Conservation (phyloP, 2,888 invertebrate species). For the Sphaerophoria rueppellii region DNA sequence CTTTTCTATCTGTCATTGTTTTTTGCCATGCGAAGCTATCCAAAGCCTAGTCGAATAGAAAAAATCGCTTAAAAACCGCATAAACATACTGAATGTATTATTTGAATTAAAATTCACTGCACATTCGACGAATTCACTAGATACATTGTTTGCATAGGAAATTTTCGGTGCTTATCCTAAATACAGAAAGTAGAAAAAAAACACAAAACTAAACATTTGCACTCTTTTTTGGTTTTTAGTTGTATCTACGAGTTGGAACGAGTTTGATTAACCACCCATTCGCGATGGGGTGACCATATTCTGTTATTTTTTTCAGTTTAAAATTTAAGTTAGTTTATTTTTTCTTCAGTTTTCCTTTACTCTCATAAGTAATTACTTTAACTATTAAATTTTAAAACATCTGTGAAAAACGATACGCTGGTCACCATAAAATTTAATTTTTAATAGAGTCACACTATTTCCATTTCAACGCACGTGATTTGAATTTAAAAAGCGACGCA, state of each 20-base stretch:
- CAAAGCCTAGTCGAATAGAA: background rate
- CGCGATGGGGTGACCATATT: background rate
- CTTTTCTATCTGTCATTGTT: conserved; percentile 16
- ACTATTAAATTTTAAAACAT: too few species aligned
- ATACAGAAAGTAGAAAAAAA: background rate
- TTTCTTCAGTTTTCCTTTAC: too few species aligned
- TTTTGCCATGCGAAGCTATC: conserved; percentile 5
- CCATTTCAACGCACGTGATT: conserved; percentile 45
- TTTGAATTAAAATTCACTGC: conserved; percentile 38
- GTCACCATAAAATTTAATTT: background rate
- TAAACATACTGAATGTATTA: conserved; percentile 1
- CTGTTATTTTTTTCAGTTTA: background rate
- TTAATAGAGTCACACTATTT: conserved; percentile 45
- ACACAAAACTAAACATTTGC: conserved; percentile 19
- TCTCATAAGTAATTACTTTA: too few species aligned
- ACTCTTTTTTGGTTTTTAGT: conserved; percentile 18
- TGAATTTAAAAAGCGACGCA: conserved; percentile 21
- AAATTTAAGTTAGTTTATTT: too few species aligned
- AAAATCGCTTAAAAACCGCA: conserved; percentile 32
- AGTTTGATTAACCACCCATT: conserved; percentile 19
- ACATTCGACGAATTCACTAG: conserved; percentile 55
- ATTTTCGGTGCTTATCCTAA: conserved; percentile 27
- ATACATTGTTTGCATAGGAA: conserved; percentile 62
- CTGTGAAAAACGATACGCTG: too few species aligned
- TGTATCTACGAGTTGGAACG: background rate